These are phyloP conservation scores for Chrysolina oricalcia DNA, from an alignment of 2,888 invertebrate genomes.

Conservation along the genomic window DNA sequence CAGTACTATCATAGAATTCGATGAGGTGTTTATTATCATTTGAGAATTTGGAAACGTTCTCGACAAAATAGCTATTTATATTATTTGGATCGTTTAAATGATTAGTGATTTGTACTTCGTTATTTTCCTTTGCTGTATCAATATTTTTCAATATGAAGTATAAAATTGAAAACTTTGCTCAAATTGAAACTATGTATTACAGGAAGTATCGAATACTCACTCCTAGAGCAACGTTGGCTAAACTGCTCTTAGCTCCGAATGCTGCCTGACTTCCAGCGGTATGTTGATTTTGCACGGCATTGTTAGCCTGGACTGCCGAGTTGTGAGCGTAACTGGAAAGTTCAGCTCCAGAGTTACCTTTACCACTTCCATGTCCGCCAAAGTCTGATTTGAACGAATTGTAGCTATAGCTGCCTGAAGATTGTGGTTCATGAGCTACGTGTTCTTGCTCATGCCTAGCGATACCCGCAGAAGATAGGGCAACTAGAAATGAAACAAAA, in stretches of 20 bases:
- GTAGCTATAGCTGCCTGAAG: constrained; percentile 12
- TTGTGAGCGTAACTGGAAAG: constrained; percentile 79
- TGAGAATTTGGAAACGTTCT: too few relatives aligned
- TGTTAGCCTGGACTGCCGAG: constrained; percentile 82
- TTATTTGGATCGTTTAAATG: too few relatives aligned
- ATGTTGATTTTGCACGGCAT: constrained; percentile 79
- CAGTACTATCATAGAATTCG: too few relatives aligned
- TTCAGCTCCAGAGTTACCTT: constrained; percentile 75
- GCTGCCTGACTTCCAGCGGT: constrained; percentile 84
- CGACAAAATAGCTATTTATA: too few relatives aligned
- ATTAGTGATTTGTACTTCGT: too few relatives aligned
- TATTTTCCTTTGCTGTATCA: too few relatives aligned
- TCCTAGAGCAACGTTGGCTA: constrained; percentile 80
- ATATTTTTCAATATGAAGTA: too few relatives aligned
- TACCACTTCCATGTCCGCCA: constrained; percentile 24
- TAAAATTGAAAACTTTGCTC: too few relatives aligned
- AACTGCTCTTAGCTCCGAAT: constrained; percentile 81
- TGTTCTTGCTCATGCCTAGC: not conserved
- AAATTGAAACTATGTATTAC: too few relatives aligned
- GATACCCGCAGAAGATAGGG: constrained; percentile 10
- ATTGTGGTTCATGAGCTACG: constrained; percentile 4
- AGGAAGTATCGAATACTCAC: constrained; percentile 49
- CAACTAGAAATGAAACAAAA: not conserved
- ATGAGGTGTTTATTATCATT: too few relatives aligned
- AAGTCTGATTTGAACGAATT: constrained; percentile 27